Conservation (phyloP, 2,888 invertebrate genomes). For the Phytoseiulus persimilis region DNA sequence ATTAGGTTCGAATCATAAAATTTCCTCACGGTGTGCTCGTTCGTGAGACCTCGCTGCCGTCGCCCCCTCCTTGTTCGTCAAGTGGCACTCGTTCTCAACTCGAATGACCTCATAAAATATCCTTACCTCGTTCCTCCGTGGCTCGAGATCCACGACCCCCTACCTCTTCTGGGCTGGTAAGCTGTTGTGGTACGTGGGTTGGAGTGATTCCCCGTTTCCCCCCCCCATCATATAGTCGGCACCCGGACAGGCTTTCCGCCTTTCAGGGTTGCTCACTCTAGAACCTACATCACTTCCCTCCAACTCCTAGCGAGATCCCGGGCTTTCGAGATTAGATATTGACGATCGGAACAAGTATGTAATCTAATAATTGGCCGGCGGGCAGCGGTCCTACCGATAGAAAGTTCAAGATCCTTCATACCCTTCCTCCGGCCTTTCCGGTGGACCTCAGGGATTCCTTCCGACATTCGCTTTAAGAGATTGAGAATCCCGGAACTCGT, state of each 20-base stretch:
- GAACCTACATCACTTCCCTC: neutral
- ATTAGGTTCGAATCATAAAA: constrained; percentile 5
- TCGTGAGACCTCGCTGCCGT: neutral
- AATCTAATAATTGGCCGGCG: neutral
- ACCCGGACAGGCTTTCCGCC: neutral
- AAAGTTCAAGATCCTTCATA: neutral
- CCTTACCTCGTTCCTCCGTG: neutral
- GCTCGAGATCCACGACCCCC: neutral
- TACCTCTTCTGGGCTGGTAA: neutral
- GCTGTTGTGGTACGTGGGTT: neutral
- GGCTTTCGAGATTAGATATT: neutral
- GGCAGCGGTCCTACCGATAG: neutral
- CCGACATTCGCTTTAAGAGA: no score
- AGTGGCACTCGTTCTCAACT: neutral
- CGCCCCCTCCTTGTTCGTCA: neutral
- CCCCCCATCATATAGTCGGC: neutral
- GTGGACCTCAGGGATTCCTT: no score
- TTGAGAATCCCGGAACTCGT: no score
- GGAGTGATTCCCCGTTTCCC: neutral
- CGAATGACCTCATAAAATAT: constrained; percentile 5
- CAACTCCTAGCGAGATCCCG: neutral
- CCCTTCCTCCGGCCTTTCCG: no score
- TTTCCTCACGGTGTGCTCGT: neutral
- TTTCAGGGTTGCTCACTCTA: neutral
- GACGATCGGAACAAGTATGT: neutral